phyloP scores from a whole-genome alignment of 2,888 invertebrate species.

The Epinotia nisella region DNA sequence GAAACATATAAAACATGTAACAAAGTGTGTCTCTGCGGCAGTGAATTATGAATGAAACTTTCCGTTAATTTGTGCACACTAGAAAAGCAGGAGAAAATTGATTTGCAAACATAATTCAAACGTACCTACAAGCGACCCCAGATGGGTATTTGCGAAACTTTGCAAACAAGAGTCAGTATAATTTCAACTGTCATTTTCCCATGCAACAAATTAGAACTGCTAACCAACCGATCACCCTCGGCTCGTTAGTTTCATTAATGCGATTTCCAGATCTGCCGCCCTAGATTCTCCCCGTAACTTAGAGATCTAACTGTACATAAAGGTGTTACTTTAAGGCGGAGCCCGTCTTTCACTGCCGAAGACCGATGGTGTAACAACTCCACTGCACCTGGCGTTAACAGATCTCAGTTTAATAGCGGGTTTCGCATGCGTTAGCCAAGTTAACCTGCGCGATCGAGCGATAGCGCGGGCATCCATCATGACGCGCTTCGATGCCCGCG shows the following conservation, averaged over 20 bases:
- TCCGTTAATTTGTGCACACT: no score
- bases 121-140: no score
- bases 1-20: no score
- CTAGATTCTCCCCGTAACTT: neutral
- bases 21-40: no score
- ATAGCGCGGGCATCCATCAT: conserved; percentile 33
- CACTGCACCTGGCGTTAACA: conserved; percentile 42
- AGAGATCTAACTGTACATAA: neutral
- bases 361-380: conserved; percentile 21
- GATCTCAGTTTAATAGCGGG: conserved; percentile 55
- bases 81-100: no score
- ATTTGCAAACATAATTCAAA: no score
- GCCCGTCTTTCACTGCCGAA: conserved; percentile 20
- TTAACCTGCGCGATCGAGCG: neutral
- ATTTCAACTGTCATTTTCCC: no score
- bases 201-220: no score
- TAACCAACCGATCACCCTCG: no score
- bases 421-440: conserved; percentile 24
- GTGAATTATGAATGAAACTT: no score
- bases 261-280: neutral
- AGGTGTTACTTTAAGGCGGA: conserved; percentile 4
- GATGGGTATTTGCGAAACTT: no score
- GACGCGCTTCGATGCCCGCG: neutral
- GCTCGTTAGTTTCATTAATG: neutral
- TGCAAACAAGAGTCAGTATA: no score